Conservation (phyloP, 2,797 vertebrate species). For the Pristis pectinata region DNA sequence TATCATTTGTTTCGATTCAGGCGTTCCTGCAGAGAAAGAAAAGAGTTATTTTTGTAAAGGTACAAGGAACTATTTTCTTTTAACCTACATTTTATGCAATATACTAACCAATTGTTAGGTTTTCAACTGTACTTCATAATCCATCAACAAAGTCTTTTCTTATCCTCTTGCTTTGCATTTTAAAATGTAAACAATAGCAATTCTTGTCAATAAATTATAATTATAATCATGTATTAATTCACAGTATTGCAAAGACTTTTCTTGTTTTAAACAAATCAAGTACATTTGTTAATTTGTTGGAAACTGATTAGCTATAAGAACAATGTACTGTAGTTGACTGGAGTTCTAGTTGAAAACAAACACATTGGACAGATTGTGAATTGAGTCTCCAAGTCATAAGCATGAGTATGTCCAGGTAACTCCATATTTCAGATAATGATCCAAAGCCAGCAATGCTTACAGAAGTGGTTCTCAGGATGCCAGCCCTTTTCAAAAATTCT, state of each 20-base stretch:
- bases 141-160: not conserved
- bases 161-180: not conserved
- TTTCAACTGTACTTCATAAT: not conserved
- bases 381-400: slow-evolving; percentile 1
- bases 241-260: not conserved
- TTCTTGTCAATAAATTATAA: too few relatives aligned
- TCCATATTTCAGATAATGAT: not conserved
- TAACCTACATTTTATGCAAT: not conserved
- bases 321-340: not conserved
- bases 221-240: not conserved
- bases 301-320: not conserved
- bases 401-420: not conserved
- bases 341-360: not conserved
- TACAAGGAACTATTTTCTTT: slow-evolving; percentile 22
- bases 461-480: not conserved
- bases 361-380: not conserved
- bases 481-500: not conserved
- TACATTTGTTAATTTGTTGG: not conserved
- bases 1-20: slow-evolving; percentile 89
- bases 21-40: slow-evolving; percentile 69
- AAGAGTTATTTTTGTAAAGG: slow-evolving; percentile 42
- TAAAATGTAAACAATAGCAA: not conserved
- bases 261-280: not conserved
- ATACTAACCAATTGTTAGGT: not conserved
- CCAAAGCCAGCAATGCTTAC: slow-evolving; percentile 26